These are phyloP conservation scores for Pachliopta kotzebuea DNA, from an alignment of 2,888 invertebrate genomes.

Conservation along the genomic window DNA sequence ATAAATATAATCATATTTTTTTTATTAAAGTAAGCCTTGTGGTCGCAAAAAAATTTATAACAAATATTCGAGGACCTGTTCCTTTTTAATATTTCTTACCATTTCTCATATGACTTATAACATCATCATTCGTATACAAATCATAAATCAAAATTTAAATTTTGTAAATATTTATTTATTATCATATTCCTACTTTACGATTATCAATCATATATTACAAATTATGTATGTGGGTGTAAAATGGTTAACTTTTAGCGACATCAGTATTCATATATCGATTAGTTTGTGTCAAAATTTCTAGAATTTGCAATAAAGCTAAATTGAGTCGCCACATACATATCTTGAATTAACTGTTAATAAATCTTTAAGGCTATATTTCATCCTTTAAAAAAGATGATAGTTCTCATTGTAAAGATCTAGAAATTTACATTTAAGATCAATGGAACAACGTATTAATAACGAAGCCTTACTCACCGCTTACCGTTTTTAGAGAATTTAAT, in stretches of 20 bases:
- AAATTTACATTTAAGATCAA: constrained; percentile 19
- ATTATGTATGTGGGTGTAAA: constrained; percentile 18
- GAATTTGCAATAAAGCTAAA: constrained; percentile 25
- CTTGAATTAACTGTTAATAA: constrained; percentile 28
- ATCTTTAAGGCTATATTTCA: constrained; percentile 20
- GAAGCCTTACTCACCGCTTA: constrained; percentile 8
- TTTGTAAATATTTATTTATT: constrained; percentile 20
- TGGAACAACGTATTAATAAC: constrained; percentile 18
- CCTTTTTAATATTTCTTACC: background rate
- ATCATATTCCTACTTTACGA: constrained; percentile 10
- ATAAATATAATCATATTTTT: constrained; percentile 26
- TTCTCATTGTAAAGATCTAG: constrained; percentile 12
- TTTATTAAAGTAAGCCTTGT: constrained; percentile 15
- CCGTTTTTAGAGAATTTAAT: constrained; percentile 14
- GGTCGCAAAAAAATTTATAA: constrained; percentile 1
- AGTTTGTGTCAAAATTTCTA: constrained; percentile 27
- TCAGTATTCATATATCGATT: constrained; percentile 22
- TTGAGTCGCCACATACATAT: constrained; percentile 18
- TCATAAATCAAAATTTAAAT: constrained; percentile 10
- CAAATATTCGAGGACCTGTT: constrained; percentile 17
- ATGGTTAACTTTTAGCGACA: constrained; percentile 11
- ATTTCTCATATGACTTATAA: background rate
- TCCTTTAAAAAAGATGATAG: constrained; percentile 27
- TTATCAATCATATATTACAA: constrained; percentile 16
- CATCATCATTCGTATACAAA: constrained; percentile 1